A percentile compares a stretch with the other conserved stretches of the same genome.
These are phyloP conservation scores for Agelastica alni DNA, from an alignment of 2,888 invertebrate genomes.

Conservation along the genomic window DNA sequence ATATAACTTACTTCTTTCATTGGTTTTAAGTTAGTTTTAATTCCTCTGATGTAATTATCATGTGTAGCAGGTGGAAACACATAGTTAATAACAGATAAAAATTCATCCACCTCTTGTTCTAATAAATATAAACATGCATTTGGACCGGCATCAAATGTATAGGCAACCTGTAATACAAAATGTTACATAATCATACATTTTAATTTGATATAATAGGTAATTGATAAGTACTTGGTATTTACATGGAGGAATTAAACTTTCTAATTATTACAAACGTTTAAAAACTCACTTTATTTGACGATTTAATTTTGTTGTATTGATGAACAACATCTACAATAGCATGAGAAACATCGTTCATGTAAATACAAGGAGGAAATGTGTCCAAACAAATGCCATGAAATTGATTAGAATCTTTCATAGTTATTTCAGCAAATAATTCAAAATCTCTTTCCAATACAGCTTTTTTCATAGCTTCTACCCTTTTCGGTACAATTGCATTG, in stretches of 20 bases:
- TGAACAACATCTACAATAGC: conserved; percentile 81
- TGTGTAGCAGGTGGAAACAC: conserved; percentile 73
- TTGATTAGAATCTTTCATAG: conserved; percentile 97
- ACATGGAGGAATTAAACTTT: no score
- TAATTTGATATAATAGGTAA: no score
- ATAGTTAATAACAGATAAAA: conserved; percentile 70
- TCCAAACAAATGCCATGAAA: conserved; percentile 94
- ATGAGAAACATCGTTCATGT: conserved; percentile 89
- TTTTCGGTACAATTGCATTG: conserved; percentile 71
- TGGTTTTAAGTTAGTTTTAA: conserved; percentile 46
- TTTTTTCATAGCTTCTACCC: conserved; percentile 63
- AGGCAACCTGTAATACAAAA: conserved; percentile 69
- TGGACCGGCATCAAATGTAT: conserved; percentile 98
- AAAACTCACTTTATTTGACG: conserved; percentile 63
- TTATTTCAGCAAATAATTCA: conserved; percentile 82
- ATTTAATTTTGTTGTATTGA: conserved; percentile 73
- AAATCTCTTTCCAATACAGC: conserved; percentile 76
- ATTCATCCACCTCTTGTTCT: conserved; percentile 71
- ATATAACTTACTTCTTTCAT: conserved; percentile 27
- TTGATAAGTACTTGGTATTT: no score
- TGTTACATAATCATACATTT: no score
- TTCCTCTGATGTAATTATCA: conserved; percentile 61
- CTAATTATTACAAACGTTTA: no score
- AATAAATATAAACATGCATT: conserved; percentile 91
- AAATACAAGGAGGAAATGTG: conserved; percentile 90